Evolutionary conservation across 2,888 invertebrate genomes (phyloP).

Genomic region (Acanthococcus lagerstroemiae): DNA sequence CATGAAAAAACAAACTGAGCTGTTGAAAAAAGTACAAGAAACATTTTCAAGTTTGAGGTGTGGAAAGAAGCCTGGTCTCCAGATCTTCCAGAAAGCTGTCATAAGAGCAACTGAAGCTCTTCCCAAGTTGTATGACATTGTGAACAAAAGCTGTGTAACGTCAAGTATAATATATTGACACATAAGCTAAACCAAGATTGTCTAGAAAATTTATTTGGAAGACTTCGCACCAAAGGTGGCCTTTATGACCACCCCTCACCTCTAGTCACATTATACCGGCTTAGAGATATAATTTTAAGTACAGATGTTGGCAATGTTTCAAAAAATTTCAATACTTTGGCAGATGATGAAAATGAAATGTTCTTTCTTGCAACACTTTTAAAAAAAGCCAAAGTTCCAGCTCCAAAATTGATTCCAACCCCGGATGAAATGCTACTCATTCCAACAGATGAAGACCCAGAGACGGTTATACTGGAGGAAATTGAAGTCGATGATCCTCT

Average conservation of each 20-base stretch:
- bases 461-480: background rate
- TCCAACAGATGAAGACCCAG: background rate
- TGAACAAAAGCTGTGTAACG: background rate
- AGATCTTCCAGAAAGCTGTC: background rate
- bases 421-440: background rate
- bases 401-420: background rate
- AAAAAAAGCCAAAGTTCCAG: background rate
- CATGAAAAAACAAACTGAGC: background rate
- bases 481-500: background rate
- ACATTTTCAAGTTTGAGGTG: background rate
- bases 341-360: background rate
- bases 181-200: background rate
- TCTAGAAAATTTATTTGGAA: background rate
- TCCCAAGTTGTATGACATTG: background rate
- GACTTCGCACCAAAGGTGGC: background rate
- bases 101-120: background rate
- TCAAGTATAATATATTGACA: background rate
- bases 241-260: background rate
- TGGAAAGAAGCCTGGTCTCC: background rate
- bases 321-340: background rate
- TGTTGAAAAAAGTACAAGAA: background rate
- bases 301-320: background rate
- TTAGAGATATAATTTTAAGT: background rate
- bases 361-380: background rate
- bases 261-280: background rate